Percentiles rank a stretch among this genome's conserved stretches.
Evolutionary conservation across 2,888 invertebrate genomes (phyloP).

Genomic region (Bugulina stolonifera): DNA sequence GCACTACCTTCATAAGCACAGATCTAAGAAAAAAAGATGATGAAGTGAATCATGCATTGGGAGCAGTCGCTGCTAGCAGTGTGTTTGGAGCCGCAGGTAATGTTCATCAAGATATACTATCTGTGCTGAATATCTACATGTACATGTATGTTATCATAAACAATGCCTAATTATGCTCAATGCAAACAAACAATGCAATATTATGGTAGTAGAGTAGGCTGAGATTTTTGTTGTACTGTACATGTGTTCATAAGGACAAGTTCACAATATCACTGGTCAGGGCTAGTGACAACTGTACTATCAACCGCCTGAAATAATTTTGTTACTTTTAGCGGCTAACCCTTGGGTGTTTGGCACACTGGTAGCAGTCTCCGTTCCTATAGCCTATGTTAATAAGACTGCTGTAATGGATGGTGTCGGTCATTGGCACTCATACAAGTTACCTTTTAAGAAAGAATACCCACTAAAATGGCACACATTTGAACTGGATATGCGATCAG

Average conservation of each 20-base stretch:
- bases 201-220: too few relatives aligned
- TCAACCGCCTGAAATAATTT: too few relatives aligned
- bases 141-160: too few relatives aligned
- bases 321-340: not conserved
- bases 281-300: too few relatives aligned
- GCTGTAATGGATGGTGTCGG: not conserved
- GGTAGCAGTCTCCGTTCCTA: not conserved
- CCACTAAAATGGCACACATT: not conserved
- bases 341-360: not conserved
- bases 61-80: not conserved
- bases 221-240: too few relatives aligned
- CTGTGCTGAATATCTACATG: too few relatives aligned
- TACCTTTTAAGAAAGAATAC: not conserved
- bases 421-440: not conserved
- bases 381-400: not conserved
- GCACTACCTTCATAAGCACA: constrained; percentile 1
- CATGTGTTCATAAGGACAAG: too few relatives aligned
- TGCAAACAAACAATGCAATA: too few relatives aligned
- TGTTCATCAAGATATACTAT: too few relatives aligned
- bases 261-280: too few relatives aligned
- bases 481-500: not conserved
- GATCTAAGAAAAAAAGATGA: constrained; percentile 4
- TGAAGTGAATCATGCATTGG: not conserved
- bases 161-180: too few relatives aligned
- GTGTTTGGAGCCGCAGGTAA: constrained; percentile 12